Evolutionary conservation across 1,140 invertebrate genomes (phyloP).

Genomic region (Drosophila truncata): DNA sequence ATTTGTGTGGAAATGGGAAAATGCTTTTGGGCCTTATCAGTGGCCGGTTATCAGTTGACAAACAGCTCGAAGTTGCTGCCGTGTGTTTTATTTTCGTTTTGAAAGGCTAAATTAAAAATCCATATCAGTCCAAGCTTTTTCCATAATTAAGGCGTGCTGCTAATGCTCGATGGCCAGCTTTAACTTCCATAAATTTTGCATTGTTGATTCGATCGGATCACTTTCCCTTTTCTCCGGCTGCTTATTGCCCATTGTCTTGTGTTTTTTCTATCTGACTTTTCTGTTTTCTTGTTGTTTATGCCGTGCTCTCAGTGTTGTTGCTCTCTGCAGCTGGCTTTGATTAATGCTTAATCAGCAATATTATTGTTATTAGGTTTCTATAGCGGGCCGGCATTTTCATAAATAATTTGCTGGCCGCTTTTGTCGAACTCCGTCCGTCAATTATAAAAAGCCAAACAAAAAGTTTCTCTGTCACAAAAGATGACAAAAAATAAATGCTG

Average conservation of each 20-base stretch:
- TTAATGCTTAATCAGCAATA: constrained; percentile 83
- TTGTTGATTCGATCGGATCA: constrained; percentile 36
- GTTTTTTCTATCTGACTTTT: constrained; percentile 16
- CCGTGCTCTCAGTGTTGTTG: constrained; percentile 14
- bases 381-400: constrained; percentile 50
- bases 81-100: constrained; percentile 37
- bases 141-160: constrained; percentile 58
- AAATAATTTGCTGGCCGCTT: constrained; percentile 32
- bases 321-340: constrained; percentile 54
- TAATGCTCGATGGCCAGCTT: constrained; percentile 14
- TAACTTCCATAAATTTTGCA: constrained; percentile 37
- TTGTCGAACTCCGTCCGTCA: constrained; percentile 47
- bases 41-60: constrained; percentile 58
- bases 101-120: constrained; percentile 66
- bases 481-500: constrained; percentile 3
- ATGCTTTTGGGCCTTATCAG: constrained; percentile 55
- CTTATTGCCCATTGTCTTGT: constrained; percentile 33
- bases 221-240: constrained; percentile 60
- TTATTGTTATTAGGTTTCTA: constrained; percentile 82
- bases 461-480: constrained; percentile 64
- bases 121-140: constrained; percentile 61
- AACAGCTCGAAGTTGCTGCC: constrained; percentile 40
- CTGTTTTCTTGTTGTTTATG: constrained; percentile 28
- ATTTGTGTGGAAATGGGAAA: constrained; percentile 10
- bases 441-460: constrained; percentile 59